Conservation (phyloP, 2,113 vertebrate species). For the Ovis aries region DNA sequence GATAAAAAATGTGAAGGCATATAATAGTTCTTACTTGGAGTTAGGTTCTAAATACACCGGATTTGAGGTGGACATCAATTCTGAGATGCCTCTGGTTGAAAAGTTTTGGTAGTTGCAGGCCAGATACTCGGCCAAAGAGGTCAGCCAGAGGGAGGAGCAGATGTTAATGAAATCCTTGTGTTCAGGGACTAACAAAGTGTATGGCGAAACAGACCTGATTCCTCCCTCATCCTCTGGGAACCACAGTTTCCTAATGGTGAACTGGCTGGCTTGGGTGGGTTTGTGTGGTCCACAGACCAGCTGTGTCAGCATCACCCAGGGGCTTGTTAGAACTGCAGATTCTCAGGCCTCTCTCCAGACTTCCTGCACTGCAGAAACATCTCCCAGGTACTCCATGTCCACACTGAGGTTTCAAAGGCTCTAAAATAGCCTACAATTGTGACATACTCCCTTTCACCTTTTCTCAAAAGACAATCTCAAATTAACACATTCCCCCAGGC, state of each 20-base stretch:
- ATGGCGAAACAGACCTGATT: neutral
- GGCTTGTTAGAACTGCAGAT: neutral
- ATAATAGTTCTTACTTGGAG: neutral
- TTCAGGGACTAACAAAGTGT: neutral
- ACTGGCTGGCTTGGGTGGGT: neutral
- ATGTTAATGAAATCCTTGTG: neutral
- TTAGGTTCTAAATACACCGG: neutral
- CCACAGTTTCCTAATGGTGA: neutral
- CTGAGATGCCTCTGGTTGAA: neutral
- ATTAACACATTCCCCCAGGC: neutral
- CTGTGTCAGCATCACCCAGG: too few species aligned
- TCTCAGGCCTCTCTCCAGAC: neutral
- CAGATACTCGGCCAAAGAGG: neutral
- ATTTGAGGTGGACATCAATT: neutral
- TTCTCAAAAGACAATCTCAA: neutral
- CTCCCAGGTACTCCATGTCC: neutral
- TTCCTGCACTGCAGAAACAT: neutral
- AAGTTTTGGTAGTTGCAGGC: neutral
- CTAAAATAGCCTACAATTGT: neutral
- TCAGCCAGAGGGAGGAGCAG: neutral
- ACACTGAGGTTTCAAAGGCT: neutral
- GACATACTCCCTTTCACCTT: neutral
- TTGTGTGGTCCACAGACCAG: neutral
- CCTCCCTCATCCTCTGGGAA: neutral
- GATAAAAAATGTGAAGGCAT: neutral